phyloP scores from a whole-genome alignment of 2,113 vertebrate genomes.

The Catharus fuscescens region DNA sequence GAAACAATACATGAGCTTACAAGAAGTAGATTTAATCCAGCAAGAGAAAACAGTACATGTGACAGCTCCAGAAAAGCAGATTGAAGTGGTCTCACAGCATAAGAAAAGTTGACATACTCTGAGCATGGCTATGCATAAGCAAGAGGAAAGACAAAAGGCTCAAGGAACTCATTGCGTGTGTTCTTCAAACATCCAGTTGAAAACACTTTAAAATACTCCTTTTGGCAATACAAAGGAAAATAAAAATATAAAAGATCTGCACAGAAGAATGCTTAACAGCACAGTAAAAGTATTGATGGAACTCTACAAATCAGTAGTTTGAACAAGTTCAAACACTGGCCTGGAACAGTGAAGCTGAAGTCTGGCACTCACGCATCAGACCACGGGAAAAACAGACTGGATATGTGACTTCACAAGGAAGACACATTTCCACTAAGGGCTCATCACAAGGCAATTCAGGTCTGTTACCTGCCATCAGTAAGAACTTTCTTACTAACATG shows the following conservation, averaged over 20 bases:
- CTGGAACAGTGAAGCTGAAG: background rate
- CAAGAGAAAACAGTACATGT: background rate
- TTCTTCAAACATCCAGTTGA: background rate
- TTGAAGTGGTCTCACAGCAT: background rate
- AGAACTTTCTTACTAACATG: background rate
- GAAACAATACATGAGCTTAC: background rate
- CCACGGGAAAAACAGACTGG: background rate
- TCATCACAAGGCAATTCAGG: background rate
- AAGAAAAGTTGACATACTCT: background rate
- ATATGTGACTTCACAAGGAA: background rate
- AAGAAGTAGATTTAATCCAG: background rate
- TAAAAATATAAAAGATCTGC: background rate
- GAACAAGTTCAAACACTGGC: background rate
- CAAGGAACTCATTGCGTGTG: background rate
- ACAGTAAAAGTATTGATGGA: background rate
- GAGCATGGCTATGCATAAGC: background rate
- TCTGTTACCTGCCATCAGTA: background rate
- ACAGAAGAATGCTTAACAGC: background rate
- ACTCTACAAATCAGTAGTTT: background rate
- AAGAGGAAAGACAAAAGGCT: background rate
- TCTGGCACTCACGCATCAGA: background rate
- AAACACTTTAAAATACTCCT: background rate
- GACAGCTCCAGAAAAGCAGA: background rate
- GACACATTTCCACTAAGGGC: background rate
- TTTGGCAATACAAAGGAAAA: background rate